A percentile compares a stretch with the other conserved stretches of the same genome.
These are phyloP conservation scores for Drosophila rubida DNA, from an alignment of 2,888 invertebrate genomes.

Conservation along the genomic window DNA sequence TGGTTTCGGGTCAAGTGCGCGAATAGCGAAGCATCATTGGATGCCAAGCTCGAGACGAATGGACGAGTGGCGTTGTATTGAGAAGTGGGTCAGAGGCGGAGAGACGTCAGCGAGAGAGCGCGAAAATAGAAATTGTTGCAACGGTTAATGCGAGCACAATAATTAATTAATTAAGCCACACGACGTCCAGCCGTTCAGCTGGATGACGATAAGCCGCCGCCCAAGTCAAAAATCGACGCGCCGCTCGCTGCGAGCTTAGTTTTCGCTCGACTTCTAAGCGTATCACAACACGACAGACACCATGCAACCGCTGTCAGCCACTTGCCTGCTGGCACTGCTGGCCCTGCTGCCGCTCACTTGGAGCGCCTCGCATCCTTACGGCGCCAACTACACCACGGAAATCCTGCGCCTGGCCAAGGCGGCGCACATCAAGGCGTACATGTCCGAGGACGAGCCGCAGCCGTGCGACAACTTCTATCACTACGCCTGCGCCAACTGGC, in stretches of 20 bases:
- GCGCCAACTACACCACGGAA: constrained; percentile 74
- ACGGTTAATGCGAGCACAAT: constrained; percentile 41
- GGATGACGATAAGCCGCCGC: constrained; percentile 64
- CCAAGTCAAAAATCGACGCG: constrained; percentile 75
- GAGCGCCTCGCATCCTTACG: constrained; percentile 42
- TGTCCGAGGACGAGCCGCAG: constrained; percentile 55
- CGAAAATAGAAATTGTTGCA: constrained; percentile 16
- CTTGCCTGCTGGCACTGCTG: constrained; percentile 32
- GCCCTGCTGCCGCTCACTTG: constrained; percentile 1
- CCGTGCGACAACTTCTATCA: constrained; percentile 81
- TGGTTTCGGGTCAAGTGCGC: constrained; percentile 67
- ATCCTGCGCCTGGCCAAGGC: constrained; percentile 80
- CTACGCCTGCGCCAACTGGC: constrained; percentile 83
- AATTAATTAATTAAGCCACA: constrained; percentile 62
- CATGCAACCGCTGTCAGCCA: constrained; percentile 12
- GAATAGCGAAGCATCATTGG: constrained; percentile 32
- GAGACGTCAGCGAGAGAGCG: constrained; percentile 8
- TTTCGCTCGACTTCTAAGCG: constrained; percentile 59
- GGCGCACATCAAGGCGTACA: constrained; percentile 76
- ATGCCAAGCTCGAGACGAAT: background rate
- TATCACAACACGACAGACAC: constrained; percentile 25
- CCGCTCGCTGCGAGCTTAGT: constrained; percentile 65
- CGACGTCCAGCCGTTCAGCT: background rate
- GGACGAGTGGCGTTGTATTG: background rate
- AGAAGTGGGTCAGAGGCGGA: constrained; percentile 27